Percentiles rank a stretch among this genome's conserved stretches.
Evolutionary conservation across 2,888 invertebrate genomes (phyloP).

Genomic region (Drosophila glabriapex): DNA sequence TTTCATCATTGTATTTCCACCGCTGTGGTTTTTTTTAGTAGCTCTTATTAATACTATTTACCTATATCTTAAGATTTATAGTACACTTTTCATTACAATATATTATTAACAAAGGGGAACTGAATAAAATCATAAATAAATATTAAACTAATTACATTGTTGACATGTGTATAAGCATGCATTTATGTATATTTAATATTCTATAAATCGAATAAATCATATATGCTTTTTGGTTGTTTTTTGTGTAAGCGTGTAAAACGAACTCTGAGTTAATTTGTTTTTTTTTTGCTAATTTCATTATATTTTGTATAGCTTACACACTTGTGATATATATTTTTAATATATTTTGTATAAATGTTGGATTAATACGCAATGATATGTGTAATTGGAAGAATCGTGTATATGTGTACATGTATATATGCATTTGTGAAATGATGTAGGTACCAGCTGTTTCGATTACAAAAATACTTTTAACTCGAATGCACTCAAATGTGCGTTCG

Average conservation of each 20-base stretch:
- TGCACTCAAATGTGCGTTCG: slow-evolving; percentile 25
- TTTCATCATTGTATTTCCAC: slow-evolving; percentile 37
- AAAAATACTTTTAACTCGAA: slow-evolving; percentile 36
- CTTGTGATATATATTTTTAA: slow-evolving; percentile 38
- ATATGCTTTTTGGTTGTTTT: slow-evolving; percentile 27
- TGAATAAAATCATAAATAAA: slow-evolving; percentile 49
- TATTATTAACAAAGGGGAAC: slow-evolving; percentile 50
- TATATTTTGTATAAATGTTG: slow-evolving; percentile 53
- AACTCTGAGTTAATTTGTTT: slow-evolving; percentile 27
- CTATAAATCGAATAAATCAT: slow-evolving; percentile 40
- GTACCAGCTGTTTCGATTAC: slow-evolving; percentile 43
- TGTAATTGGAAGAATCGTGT: slow-evolving; percentile 73
- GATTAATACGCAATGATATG: slow-evolving; percentile 75
- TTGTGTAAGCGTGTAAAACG: slow-evolving; percentile 16
- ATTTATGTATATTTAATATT: slow-evolving; percentile 39
- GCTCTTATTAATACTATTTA: slow-evolving; percentile 50
- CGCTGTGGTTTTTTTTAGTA: slow-evolving; percentile 30
- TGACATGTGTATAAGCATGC: slow-evolving; percentile 66
- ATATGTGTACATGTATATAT: slow-evolving; percentile 44
- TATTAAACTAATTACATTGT: slow-evolving; percentile 45
- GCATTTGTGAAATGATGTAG: slow-evolving; percentile 54
- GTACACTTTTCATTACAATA: slow-evolving; percentile 61
- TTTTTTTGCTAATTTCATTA: slow-evolving; percentile 33
- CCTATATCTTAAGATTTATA: slow-evolving; percentile 48
- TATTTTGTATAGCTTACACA: slow-evolving; percentile 29